Evolutionary conservation across 2,113 vertebrate species (phyloP), one percentile per base, ranked within the genome.

Genomic region (Semicossyphus pulcher): DNA sequence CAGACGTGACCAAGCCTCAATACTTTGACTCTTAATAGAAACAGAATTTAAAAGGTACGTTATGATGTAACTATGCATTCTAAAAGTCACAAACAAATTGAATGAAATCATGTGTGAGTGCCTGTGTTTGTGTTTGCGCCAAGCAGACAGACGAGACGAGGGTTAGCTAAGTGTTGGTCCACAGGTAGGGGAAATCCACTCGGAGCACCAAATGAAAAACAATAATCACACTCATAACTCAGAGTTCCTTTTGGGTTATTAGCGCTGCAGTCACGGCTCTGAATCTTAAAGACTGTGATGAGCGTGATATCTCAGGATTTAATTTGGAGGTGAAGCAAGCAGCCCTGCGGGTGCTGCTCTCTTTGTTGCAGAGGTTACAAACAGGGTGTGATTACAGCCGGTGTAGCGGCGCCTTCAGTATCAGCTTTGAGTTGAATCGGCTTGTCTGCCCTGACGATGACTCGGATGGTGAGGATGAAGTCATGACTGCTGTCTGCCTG

Each of bases 401-500:
- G 64, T 41, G 49, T 32, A 3, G 34, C 4, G 5, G 60, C 44
- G 61, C 60, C 56, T 63, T 83, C 60, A 81, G 21, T 82, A 52
- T 75, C 51, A 39, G n/a, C 60, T 86, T 76, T 31, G 65, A 68
- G 63, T 53, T 68, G 74, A 86, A 51, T 77, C 6, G 12, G 28
- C 59, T 76, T 4, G 60, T 66, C 53, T 77, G 81, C 52, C 42
- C 64, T 23, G 15, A 36, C 41, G 72, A 76, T 85, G 88, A 86
- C 76, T 87, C 37, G 5, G 1, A 18, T 57, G 48, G 68, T 25
- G 68, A 57, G 76, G 66, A 78, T 82, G 64, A 79, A 81, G 71
- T 89, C 85, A 74, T 86, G 77, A 84, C 69, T 68, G 41, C 65
- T 25, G 70, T 67, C 59, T 84, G 63, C 41, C 53, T 62, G 57